Evolutionary conservation across 2,113 vertebrate species (phyloP), one percentile per base, ranked within the genome.

Genomic region (Daphoenositta chrysoptera): DNA sequence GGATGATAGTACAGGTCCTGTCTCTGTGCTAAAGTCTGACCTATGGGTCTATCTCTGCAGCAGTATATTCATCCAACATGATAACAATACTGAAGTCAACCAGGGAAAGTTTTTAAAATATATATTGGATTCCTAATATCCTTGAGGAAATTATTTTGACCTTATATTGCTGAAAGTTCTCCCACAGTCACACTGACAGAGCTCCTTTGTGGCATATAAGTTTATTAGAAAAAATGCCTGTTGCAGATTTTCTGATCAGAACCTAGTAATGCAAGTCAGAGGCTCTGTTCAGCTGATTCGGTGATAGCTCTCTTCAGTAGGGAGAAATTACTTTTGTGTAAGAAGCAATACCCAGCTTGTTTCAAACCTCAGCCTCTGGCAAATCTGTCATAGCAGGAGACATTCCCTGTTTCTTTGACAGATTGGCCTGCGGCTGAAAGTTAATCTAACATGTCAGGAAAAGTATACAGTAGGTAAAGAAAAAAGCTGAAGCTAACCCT

Each of bases 361-460:
- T 97, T 98, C 97, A 97, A 97, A 98, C 92, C 93, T 97, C 95
- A 97, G 98, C 98, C 83, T n/a, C 97, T 97, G 96, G 98, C 98
- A 98, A 97, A 98, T 97, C 97, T 97, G 97, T 98, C 98, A 98
- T 95, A 94, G 88, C 92, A 96, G 96, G 96, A 98, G 97, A 98
- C 97, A 97, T 97, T 98, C 97, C 95, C 97, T 97, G 96, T 98
- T 98, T 97, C 97, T 97, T 93, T 98, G 98, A 98, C 98, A 98
- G 97, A 98, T 97, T 98, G 94, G 97, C 97, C 97, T 92, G 95
- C 26, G 91, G 98, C 97, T 97, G 90, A 97, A 98, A 98, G 97
- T 97, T 98, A 98, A 98, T 98, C 97, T 98, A 97, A 98, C 89
- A 94, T 97, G 98, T 98, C 98, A 98, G 95, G 76, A 98, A 96